phyloP scores from a whole-genome alignment of 2,888 invertebrate species.

The Ornithoptera alexandrae region DNA sequence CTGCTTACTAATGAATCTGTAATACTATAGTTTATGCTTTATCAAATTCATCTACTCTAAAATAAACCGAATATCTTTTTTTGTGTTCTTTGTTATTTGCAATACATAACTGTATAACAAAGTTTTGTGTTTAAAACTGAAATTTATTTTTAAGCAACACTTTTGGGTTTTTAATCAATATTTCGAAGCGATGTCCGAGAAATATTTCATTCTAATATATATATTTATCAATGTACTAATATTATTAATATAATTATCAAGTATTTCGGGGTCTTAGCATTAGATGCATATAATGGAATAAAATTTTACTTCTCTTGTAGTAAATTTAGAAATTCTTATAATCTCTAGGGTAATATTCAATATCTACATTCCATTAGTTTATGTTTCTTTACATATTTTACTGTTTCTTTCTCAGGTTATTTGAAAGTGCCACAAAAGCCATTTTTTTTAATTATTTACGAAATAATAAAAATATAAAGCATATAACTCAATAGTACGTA shows the following conservation, averaged over 20 bases:
- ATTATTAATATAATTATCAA: conserved; percentile 30
- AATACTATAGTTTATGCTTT: conserved; percentile 3
- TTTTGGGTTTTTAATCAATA: background rate
- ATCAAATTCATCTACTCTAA: background rate
- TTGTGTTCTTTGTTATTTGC: conserved; percentile 1
- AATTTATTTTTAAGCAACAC: background rate
- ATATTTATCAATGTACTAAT: conserved; percentile 25
- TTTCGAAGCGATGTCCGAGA: background rate
- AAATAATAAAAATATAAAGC: background rate
- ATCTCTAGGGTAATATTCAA: conserved; percentile 8
- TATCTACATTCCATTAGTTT: conserved; percentile 29
- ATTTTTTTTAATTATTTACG: conserved; percentile 13
- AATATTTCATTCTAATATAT: conserved; percentile 10
- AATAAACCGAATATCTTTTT: background rate
- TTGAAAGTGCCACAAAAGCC: conserved; percentile 22
- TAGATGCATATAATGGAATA: conserved; percentile 29
- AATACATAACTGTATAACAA: background rate
- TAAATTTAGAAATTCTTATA: conserved; percentile 13
- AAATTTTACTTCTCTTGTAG: conserved; percentile 23
- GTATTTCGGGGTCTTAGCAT: conserved; percentile 26
- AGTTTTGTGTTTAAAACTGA: background rate
- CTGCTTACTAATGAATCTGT: conserved; percentile 17
- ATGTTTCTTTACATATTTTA: conserved; percentile 25
- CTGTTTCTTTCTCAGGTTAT: conserved; percentile 13
- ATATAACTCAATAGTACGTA: background rate